These are phyloP conservation scores for Stenodera caucasica DNA, from an alignment of 2,888 invertebrate species.

Conservation along the genomic window DNA sequence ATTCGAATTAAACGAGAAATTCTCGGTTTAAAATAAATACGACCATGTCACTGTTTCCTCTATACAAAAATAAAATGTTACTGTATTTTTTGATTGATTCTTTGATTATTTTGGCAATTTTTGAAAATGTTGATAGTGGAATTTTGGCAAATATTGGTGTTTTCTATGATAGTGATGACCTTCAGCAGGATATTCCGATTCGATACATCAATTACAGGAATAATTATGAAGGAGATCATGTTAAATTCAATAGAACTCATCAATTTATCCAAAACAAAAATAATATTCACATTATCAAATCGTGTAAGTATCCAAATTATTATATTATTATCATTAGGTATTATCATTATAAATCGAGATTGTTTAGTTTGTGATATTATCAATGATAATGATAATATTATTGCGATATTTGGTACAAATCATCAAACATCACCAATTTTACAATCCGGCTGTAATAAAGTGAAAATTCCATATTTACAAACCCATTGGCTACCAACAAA, in stretches of 20 bases:
- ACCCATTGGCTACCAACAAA: constrained; percentile 65
- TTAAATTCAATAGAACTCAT: background rate
- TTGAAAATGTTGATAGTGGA: background rate
- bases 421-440: constrained; percentile 69
- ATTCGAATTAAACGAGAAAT: background rate
- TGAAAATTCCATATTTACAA: constrained; percentile 83
- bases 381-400: constrained; percentile 49
- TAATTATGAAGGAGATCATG: background rate
- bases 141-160: background rate
- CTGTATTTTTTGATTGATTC: background rate
- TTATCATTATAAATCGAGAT: background rate
- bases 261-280: background rate
- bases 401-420: constrained; percentile 80
- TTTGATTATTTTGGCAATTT: background rate
- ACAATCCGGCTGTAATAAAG: constrained; percentile 77
- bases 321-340: background rate
- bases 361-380: constrained; percentile 3
- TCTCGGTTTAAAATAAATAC: background rate
- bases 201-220: background rate
- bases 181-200: background rate
- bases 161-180: background rate
- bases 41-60: background rate
- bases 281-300: background rate
- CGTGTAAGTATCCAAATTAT: background rate
- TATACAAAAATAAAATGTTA: background rate